Base-by-base conservation (phyloP, 2,888 invertebrate species). In the Polydrusus tereticollis region DNA sequence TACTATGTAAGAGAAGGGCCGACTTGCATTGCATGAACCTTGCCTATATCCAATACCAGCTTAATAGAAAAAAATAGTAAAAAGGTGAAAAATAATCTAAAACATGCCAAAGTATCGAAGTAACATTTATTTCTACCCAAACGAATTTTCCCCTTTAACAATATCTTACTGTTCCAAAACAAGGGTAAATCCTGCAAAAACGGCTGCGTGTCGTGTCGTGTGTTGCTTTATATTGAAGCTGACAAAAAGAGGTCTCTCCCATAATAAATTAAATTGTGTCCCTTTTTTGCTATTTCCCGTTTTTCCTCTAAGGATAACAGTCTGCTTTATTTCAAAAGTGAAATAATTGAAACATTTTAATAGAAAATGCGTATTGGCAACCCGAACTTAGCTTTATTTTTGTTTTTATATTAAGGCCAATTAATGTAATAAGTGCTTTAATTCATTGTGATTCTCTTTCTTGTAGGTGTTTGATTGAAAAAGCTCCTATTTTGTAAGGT, bases 191-290 rank as follows among this genome's bases (percentile, higher is more conserved):
- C 45, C 18, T 0, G 10, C 20, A 20, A 45, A 45, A 45, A 20
- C 10, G 20, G 8, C 45, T 10, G 45, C 20, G 20, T 18, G 8
- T 45, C 18, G 8, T 18, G 18, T 20, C 6, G 16, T 41, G 41
- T 41, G 41, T 16, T 45, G 45, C 45, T 45, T 45, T 45, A 45
- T 45, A 45, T 45, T 45, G 20, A 45, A 45, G 20, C 20, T 45
- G 45, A 45, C 45, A 45, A 20, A 45, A 45, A 45, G 45, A 45
- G 45, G 45, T 12, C 45, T 20, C 45, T 20, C 20, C 45, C 45
- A 45, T 45, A 45, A 45, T 45, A 45, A 45, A 45, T 45, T 45
- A 45, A 45, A 45, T 20, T 20, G 20, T 45, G 45, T 45, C 45
- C 36, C 18, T 45, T 45, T 45, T 45, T 45, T 41, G 45, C 18